Conservation (phyloP, 2,888 invertebrate genomes). For the Ormyrus pomaceus region DNA sequence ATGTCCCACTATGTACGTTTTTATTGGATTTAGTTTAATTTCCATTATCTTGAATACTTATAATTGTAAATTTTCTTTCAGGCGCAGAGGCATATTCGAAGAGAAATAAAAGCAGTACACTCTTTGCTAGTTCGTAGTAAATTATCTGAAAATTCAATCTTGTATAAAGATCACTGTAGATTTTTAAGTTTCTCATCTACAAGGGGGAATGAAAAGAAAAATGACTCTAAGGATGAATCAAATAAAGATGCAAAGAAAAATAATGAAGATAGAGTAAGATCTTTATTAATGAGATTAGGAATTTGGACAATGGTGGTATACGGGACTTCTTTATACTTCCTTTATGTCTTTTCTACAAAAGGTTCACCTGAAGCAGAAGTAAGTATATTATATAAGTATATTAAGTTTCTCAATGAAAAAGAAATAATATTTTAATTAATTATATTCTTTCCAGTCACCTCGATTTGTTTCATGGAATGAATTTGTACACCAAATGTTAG, state of each 20-base stretch:
- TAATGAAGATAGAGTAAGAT: constrained; percentile 57
- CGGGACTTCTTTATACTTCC: constrained; percentile 18
- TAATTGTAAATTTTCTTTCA: constrained; percentile 59
- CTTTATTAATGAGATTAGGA: constrained; percentile 59
- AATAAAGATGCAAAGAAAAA: constrained; percentile 30
- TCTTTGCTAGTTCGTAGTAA: constrained; percentile 60
- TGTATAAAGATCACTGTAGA: constrained; percentile 50
- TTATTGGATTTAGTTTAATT: neutral
- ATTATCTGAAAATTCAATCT: constrained; percentile 25
- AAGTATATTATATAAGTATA: constrained; percentile 10
- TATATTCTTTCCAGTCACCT: constrained; percentile 38
- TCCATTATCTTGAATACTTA: neutral
- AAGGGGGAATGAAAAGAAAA: constrained; percentile 24
- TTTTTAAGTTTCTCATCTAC: constrained; percentile 60
- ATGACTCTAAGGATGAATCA: neutral
- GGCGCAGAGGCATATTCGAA: constrained; percentile 71
- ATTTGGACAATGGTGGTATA: constrained; percentile 38
- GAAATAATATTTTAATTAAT: too few species aligned
- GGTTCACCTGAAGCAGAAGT: neutral
- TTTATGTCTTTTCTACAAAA: neutral
- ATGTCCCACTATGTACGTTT: constrained; percentile 61
- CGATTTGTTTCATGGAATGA: constrained; percentile 93
- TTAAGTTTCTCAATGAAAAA: too few species aligned
- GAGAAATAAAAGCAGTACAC: constrained; percentile 79
- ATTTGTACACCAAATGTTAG: constrained; percentile 95